phyloP scores from a whole-genome alignment of 2,113 vertebrate genomes.

The Rissa tridactyla region DNA sequence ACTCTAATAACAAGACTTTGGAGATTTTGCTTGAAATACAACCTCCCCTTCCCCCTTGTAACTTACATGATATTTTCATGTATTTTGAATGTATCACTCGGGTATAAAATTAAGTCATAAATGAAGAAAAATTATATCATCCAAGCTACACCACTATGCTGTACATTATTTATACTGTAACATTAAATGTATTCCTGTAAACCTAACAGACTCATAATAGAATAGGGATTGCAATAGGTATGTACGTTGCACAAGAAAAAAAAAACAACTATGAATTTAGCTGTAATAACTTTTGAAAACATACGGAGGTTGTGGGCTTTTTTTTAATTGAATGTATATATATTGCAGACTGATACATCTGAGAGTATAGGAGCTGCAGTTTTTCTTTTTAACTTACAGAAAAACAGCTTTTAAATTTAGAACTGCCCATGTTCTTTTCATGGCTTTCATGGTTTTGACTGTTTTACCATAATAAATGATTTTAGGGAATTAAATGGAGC shows the following conservation, averaged over 20 bases:
- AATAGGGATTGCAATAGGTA: not conserved
- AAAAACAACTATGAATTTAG: not conserved
- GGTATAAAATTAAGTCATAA: not conserved
- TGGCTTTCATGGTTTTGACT: not conserved
- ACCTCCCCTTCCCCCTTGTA: not conserved
- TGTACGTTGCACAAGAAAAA: not conserved
- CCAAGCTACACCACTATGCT: not conserved
- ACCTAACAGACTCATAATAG: not conserved
- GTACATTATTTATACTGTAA: not conserved
- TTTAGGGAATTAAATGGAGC: not conserved
- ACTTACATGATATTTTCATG: not conserved
- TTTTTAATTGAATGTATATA: not conserved
- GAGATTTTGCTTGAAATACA: not conserved
- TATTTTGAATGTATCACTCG: not conserved
- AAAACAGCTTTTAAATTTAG: not conserved
- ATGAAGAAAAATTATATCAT: not conserved
- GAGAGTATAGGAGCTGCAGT: not conserved
- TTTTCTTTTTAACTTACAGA: not conserved
- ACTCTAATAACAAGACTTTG: not conserved
- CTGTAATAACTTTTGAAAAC: not conserved
- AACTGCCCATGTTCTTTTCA: not conserved
- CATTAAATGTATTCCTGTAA: not conserved
- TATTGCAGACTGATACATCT: not conserved
- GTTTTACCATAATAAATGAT: not conserved
- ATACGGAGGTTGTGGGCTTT: rapidly evolving